Base-by-base conservation (phyloP, 2,797 vertebrate species). In the Microchirus variegatus region DNA sequence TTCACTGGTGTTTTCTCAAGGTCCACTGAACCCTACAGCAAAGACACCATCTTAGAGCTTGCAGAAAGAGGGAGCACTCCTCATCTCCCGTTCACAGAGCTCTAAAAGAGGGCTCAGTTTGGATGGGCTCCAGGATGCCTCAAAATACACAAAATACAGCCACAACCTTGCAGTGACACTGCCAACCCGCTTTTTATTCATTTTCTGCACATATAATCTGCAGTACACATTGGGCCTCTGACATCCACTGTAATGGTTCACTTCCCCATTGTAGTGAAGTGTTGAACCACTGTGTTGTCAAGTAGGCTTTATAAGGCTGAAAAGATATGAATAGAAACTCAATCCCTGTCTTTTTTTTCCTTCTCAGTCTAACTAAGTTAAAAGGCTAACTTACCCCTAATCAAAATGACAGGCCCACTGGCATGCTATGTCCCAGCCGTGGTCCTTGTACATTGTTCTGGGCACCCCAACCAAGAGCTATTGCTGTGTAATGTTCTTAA, bases 401-500 rank as follows among this genome's bases (percentile, higher is more conserved):
- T 95, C 91, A 94, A 94, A 95, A 95, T 92, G 93, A 93, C 94
- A 93, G 91, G 83, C 92, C 91, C 89, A 90, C 87, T 93, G 93
- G 94, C 94, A 93, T 92, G 92, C 90, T 92, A 94, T 92, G 93
- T 94, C 93, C 93, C 93, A 94, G 93, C 94, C 91, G 93, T 90
- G 92, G 86, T 91, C 90, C 90, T 84, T 72, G 74, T 87, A 89
- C 91, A 94, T 95, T 95, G 94, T 96, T 94, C 93, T 90, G 88
- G 93, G 90, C 93, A 92, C 93, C 91, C 93, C 91, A 94, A 92
- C 95, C 93, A 92, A 96, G 94, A 94, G 93, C 93, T 93, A 94
- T 94, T 89, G 94, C 94, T 94, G 93, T 93, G 93, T 94, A 93
- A 92, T 93, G 93, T 94, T 94, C 93, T 96, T 96, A 94, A 94